Base-by-base conservation (phyloP, 2,113 vertebrate genomes). In the Chloebia gouldiae region DNA sequence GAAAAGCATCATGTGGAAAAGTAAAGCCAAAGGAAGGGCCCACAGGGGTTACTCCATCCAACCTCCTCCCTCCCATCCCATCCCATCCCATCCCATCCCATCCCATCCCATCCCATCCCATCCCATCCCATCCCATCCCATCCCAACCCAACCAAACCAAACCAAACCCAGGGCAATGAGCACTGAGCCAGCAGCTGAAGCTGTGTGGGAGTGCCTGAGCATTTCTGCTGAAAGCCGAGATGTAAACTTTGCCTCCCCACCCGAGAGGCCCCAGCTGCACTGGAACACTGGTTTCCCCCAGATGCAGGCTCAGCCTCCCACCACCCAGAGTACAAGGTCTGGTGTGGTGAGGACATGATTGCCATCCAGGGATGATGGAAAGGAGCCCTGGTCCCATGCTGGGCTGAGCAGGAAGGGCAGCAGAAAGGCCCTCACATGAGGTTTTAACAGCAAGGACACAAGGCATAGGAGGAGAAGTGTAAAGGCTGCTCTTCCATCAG, bases 331-430 rank as follows among this genome's bases (percentile, higher is more conserved):
- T 30, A 33, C 28, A 79, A 27, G 25, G 40, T 6, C n/a, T 15
- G 1, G 63, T 9, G 27, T 1, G 2, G 27, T n/a, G 33, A 28
- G 30, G 23, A 57, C 3, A 2, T 14, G n/a, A 24, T 3, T 80
- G 28, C 28, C 42, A 57, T 35, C 44, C 27, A 76, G 61, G 53
- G 27, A 39, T 0, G 7, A 39, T 42, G 50, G 65, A 57, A 44
- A 75, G 47, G 23, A 81, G 27, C 24, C 19, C 37, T 24, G 45
- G 23, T 25, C 2, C 24, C 15, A 22, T 19, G 9, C 10, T 69
- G 50, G n/a, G 19, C 19, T 75, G 50, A 51, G 54, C 16, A 57
- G 54, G 39, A 87, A 60, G 27, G 33, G 44, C 44, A 79, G 66
- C 69, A 88, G n/a, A 57, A 82, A 20, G 47, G 30, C 11, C 18